A percentile compares a stretch with the other conserved stretches of the same genome.
These are phyloP conservation scores for Drosophila simulans DNA, from an alignment of 1,140 invertebrate species.

Conservation along the genomic window DNA sequence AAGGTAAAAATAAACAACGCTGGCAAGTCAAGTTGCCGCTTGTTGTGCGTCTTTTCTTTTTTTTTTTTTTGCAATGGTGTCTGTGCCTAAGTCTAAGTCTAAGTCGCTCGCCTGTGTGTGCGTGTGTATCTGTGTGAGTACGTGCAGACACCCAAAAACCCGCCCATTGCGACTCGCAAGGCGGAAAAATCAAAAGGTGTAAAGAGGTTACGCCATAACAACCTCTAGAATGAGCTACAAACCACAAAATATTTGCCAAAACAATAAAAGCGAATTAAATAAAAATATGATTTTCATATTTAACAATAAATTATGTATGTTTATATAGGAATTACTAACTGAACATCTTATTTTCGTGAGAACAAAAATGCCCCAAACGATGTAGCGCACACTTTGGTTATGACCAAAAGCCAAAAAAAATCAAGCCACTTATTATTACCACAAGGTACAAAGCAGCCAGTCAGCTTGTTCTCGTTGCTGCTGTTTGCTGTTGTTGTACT, in stretches of 20 bases:
- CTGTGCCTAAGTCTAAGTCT: constrained; percentile 22
- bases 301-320: not conserved
- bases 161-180: constrained; percentile 44
- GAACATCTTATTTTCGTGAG: not conserved
- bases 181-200: constrained; percentile 53
- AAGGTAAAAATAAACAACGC: constrained; percentile 50
- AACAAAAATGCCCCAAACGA: constrained; percentile 8
- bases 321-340: not conserved
- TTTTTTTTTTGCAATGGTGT: constrained; percentile 10
- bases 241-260: too few relatives aligned
- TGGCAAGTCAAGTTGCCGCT: constrained; percentile 41
- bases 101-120: constrained; percentile 12
- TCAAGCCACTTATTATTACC: constrained; percentile 55
- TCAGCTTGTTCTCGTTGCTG: constrained; percentile 37
- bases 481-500: constrained; percentile 30
- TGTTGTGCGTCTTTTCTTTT: constrained; percentile 14
- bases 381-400: constrained; percentile 39
- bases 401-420: constrained; percentile 35
- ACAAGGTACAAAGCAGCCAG: constrained; percentile 48
- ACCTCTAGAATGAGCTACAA: constrained; percentile 5
- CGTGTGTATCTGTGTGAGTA: constrained; percentile 27
- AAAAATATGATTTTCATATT: too few relatives aligned
- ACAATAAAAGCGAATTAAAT: too few relatives aligned
- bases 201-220: constrained; percentile 10
- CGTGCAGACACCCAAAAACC: constrained; percentile 65